Conservation (phyloP, 2,888 invertebrate genomes). For the Sarcophaga variegata region DNA sequence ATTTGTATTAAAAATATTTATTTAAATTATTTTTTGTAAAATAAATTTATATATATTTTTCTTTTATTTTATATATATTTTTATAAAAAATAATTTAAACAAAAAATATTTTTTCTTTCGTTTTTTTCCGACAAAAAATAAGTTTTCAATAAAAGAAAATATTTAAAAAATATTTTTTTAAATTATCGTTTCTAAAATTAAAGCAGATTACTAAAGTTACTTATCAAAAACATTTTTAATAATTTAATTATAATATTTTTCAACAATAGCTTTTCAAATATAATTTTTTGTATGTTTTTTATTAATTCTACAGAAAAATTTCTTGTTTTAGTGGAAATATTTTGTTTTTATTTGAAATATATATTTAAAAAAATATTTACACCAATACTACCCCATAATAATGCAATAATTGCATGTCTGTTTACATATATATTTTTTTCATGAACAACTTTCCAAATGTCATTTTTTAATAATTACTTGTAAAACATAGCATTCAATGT, state of each 20-base stretch:
- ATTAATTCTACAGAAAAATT: too few species aligned
- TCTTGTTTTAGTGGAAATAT: too few species aligned
- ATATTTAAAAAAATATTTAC: slow-evolving; percentile 8
- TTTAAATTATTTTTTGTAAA: too few species aligned
- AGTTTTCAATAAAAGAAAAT: too few species aligned
- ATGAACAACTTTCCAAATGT: slow-evolving; percentile 25
- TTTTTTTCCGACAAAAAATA: too few species aligned
- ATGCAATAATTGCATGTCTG: slow-evolving; percentile 62
- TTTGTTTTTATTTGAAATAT: slow-evolving; percentile 5
- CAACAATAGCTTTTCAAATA: too few species aligned
- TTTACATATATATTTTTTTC: neutral
- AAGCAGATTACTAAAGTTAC: too few species aligned
- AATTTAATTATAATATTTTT: too few species aligned
- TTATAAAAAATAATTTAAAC: slow-evolving; percentile 17
- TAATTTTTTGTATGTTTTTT: too few species aligned
- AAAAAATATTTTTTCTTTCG: neutral
- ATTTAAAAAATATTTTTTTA: too few species aligned
- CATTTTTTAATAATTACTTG: slow-evolving; percentile 60
- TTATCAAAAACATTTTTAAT: too few species aligned
- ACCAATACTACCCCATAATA: slow-evolving; percentile 17
- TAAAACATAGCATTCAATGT: slow-evolving; percentile 63
- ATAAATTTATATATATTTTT: neutral
- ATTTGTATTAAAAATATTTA: slow-evolving; percentile 8
- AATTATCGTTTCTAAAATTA: too few species aligned
- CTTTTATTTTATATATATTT: neutral